Base-by-base conservation (phyloP, 2,888 invertebrate species). In the Ecdyonurus torrentis region DNA sequence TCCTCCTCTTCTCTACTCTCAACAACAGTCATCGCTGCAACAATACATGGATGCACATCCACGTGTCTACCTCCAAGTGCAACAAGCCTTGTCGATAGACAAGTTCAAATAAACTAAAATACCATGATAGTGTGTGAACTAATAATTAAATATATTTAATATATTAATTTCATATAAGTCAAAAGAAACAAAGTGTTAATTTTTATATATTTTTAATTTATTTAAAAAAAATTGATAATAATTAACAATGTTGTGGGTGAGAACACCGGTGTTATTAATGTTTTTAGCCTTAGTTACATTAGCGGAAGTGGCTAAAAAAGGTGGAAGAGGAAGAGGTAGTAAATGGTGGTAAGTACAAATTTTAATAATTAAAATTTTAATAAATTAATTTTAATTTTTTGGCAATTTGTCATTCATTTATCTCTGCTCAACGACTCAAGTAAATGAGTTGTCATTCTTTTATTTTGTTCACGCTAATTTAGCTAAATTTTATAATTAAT, bases 311-410 rank as follows among this genome's bases (percentile, higher is more conserved):
- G 67, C 67, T 55, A 66, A 66, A 70, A 83, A 86, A 72, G 81
- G 82, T 69, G 83, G 87, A 73, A 80, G 89, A 73, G 90, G 90
- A 72, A 83, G 89, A 72, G 91, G 91, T 74, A 89, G 90, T 70
- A 91, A 89, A 87, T 91, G 91, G 91, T 91, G 91, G 91, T 91
- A 78, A 81, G 91, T 81, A 69, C 62, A 37, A 37, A 37, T n/a
- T n/a, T n/a, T n/a, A n/a, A n/a, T n/a, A n/a, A 55, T 55, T 22
- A 5, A 5, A 10, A 55, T 55, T n/a, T 22, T 55, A 55, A 18
- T 55, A 10, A 55, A 55, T 22, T 55, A 37, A 10, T 55, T 55
- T n/a, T 10, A 55, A 5, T 55, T 55, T 55, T 55, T 20, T 55
- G 20, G 20, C 19, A 22, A 18, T 10, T 7, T 7, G 50, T 10